Percentiles rank a stretch among this genome's conserved stretches.
These are phyloP conservation scores for Harpagifer antarcticus DNA, from an alignment of 2,797 vertebrate genomes.

Conservation along the genomic window DNA sequence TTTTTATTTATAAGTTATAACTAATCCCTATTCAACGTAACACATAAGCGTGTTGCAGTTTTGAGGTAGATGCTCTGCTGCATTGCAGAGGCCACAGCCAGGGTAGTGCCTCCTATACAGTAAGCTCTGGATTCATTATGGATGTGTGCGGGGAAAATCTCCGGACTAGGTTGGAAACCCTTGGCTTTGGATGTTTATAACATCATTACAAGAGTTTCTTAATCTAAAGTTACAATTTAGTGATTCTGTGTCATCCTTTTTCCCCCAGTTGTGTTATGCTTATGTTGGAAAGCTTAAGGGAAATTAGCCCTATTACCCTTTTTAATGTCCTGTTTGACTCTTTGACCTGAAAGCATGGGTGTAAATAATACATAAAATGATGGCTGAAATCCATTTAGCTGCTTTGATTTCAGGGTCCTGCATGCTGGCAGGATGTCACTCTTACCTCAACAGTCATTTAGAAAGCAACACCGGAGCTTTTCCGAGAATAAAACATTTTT, in stretches of 20 bases:
- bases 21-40: conserved; percentile 39
- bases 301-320: neutral
- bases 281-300: neutral
- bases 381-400: neutral
- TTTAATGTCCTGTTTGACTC: neutral
- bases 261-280: neutral
- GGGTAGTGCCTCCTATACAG: conserved; percentile 46
- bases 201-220: neutral
- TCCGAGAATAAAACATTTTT: neutral
- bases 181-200: neutral
- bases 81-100: conserved; percentile 78
- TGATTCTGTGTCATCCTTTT: neutral
- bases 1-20: conserved; percentile 57
- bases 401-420: neutral
- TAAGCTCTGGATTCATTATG: conserved; percentile 54
- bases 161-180: conserved; percentile 10
- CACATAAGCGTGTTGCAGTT: conserved; percentile 24
- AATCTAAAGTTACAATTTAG: neutral
- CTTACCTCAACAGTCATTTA: neutral
- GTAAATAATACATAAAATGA: neutral
- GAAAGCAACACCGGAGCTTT: neutral
- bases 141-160: conserved; percentile 46
- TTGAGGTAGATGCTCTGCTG: conserved; percentile 60
- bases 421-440: neutral
- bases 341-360: too few relatives aligned